Evolutionary conservation across 2,113 vertebrate species (phyloP), one percentile per base, ranked within the genome.

Genomic region (Corydoras maculifer): DNA sequence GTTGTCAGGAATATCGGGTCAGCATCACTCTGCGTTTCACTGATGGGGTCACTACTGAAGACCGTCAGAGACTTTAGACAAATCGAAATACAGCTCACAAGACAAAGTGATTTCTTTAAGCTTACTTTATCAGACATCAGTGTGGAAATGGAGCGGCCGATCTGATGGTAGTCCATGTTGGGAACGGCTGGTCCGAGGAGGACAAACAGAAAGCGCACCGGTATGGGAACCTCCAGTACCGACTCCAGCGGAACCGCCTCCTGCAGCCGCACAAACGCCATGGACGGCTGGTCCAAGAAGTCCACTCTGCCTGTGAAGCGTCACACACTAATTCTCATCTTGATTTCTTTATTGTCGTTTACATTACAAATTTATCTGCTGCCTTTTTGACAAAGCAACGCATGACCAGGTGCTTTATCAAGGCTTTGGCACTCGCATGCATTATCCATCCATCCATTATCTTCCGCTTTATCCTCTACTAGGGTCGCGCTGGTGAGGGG

Each of bases 121-220:
- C 86, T 78, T 73, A 98, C 96, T 91, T 98, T 98, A 90, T 98
- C 97, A 0, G 97, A 99, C 96, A 99, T 99, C 74, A 99, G 94
- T 2, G 97, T 98, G 79, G 97, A 98, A 85, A 99, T 99, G 80
- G 97, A 99, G 78, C 97, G 95, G 65, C 97, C 96, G 0, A 99
- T 99, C 87, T 99, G 94, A 0, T 99, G 97, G 80, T 99, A 99
- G 87, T 99, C 97, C 92, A 99, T 94, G 90, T 92, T 95, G 70
- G 91, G 90, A 43, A 89, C 93, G 79, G 92, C 85, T 0, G 97
- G 97, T 5, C 97, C 97, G 83, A 99, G 91, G 54, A 98, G 87
- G 78, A 99, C 90, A 0, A 99, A 99, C 66, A 99, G 91, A 82
- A 99, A 99, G 2, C 95, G 88, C 68, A 98, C 96, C 0, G 97